phyloP scores from a whole-genome alignment of 23 tunicate species.

The Phallusia fumigata region DNA sequence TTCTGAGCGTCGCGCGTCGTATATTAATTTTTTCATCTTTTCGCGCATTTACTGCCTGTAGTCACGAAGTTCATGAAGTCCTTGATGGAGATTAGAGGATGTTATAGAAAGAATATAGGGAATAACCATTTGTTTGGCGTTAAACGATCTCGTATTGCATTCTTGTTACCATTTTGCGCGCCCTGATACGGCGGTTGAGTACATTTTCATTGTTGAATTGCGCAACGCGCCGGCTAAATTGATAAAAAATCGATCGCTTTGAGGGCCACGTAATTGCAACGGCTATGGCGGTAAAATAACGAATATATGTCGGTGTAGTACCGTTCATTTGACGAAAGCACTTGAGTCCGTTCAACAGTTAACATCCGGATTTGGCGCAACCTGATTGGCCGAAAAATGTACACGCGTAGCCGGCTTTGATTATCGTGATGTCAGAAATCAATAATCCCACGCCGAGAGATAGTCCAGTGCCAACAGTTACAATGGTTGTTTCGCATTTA shows the following conservation, averaged over 20 bases:
- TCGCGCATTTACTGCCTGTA: too few species aligned
- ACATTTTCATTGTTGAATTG: background rate
- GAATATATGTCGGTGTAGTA: slow-evolving; percentile 1
- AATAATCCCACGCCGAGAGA: slow-evolving; percentile 8
- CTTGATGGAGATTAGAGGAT: too few species aligned
- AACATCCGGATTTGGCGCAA: slow-evolving; percentile 15
- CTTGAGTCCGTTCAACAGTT: background rate
- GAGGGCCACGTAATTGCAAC: slow-evolving; percentile 14
- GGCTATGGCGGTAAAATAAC: slow-evolving; percentile 14
- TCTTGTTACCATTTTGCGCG: too few species aligned
- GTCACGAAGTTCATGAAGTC: too few species aligned
- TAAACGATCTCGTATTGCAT: too few species aligned
- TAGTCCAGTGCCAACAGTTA: background rate
- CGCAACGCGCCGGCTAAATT: background rate
- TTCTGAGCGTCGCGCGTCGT: slow-evolving; percentile 17
- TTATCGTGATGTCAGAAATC: slow-evolving; percentile 17
- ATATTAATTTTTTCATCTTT: too few species aligned
- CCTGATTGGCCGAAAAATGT: slow-evolving; percentile 21
- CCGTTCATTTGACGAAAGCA: background rate
- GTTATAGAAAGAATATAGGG: too few species aligned
- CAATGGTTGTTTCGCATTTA: background rate
- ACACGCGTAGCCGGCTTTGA: slow-evolving; percentile 17
- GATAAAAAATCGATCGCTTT: slow-evolving; percentile 3
- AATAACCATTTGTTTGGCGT: too few species aligned
- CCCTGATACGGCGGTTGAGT: too few species aligned